A percentile compares a stretch with the other conserved stretches of the same genome.
These are phyloP conservation scores for Euthynnus affinis DNA, from an alignment of 2,797 vertebrate species.

Conservation along the genomic window DNA sequence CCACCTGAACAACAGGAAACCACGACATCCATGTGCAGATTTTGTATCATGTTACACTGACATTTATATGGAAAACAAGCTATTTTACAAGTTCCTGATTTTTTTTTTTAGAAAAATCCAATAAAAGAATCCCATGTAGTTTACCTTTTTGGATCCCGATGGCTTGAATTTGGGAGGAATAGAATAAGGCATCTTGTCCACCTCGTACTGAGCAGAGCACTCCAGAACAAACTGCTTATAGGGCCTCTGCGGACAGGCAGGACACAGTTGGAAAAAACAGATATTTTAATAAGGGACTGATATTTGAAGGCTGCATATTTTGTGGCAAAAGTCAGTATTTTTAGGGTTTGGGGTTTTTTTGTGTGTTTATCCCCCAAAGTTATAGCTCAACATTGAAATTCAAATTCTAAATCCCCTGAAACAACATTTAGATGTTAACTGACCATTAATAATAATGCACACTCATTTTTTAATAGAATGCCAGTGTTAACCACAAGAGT, in stretches of 20 bases:
- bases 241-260: conserved; percentile 76
- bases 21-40: neutral
- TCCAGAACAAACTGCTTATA: conserved; percentile 86
- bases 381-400: too few relatives aligned
- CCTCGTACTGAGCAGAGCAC: conserved; percentile 88
- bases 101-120: neutral
- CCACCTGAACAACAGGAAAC: conserved; percentile 80
- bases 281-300: neutral
- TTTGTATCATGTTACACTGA: neutral
- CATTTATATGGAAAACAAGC: neutral
- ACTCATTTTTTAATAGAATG: neutral
- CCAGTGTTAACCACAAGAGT: neutral
- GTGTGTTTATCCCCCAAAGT: neutral
- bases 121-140: neutral
- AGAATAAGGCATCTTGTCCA: conserved; percentile 89
- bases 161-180: conserved; percentile 86
- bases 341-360: neutral
- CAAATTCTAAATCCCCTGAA: too few relatives aligned
- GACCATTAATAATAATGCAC: too few relatives aligned
- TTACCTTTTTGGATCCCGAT: conserved; percentile 86
- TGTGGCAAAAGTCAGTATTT: neutral
- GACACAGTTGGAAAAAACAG: neutral
- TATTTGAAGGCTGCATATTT: neutral
- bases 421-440: too few relatives aligned
- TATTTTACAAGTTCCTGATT: neutral